Evolutionary conservation across 2,797 vertebrate species (phyloP).

Genomic region (Ptychobarbus kaznakovi): DNA sequence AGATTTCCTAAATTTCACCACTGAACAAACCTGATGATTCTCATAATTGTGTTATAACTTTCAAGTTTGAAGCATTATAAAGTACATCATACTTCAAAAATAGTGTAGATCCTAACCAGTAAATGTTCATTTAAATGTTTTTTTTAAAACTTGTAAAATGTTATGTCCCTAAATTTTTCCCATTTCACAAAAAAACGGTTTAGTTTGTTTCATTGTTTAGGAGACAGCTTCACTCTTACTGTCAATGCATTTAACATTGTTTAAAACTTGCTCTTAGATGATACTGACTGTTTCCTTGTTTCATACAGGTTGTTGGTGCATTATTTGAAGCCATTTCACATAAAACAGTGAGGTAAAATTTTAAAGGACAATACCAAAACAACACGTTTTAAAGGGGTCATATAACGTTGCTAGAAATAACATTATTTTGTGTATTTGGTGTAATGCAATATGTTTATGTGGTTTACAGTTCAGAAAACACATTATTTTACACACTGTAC

Average conservation of each 20-base stretch:
- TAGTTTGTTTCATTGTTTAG: background rate
- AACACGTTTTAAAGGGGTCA: background rate
- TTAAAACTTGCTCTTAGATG: conserved; percentile 13
- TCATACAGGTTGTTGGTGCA: conserved; percentile 23
- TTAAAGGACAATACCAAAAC: conserved; percentile 31
- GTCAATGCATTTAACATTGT: background rate
- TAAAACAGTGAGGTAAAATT: conserved; percentile 24
- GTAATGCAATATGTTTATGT: too few relatives aligned
- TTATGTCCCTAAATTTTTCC: too few relatives aligned
- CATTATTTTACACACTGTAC: too few relatives aligned
- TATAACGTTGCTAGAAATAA: too few relatives aligned
- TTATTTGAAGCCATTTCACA: background rate
- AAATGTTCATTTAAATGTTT: background rate
- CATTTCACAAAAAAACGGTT: background rate
- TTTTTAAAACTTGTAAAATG: background rate
- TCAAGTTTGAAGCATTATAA: too few relatives aligned
- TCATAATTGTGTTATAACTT: too few relatives aligned
- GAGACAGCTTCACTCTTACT: conserved; percentile 1
- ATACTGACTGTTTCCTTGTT: conserved; percentile 46
- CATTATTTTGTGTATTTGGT: too few relatives aligned
- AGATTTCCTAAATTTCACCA: background rate
- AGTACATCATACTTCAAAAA: too few relatives aligned
- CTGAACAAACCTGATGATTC: too few relatives aligned
- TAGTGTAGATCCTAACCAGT: too few relatives aligned
- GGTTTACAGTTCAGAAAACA: too few relatives aligned